Conservation (phyloP, 2,113 vertebrate genomes). For the Narcine bancroftii region DNA sequence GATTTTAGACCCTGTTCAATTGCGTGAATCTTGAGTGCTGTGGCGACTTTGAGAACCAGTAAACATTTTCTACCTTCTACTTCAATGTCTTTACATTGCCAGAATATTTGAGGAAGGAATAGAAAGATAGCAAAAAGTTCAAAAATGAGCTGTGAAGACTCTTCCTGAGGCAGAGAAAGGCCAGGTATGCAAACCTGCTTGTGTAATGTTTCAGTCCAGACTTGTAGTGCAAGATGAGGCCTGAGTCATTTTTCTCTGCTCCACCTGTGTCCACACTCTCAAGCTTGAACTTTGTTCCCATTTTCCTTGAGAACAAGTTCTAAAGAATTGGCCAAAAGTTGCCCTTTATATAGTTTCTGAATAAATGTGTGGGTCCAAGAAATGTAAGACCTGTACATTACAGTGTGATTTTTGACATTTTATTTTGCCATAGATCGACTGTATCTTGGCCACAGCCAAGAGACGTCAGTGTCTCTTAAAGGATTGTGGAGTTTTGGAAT, state of each 20-base stretch:
- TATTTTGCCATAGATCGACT: neutral
- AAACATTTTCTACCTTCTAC: neutral
- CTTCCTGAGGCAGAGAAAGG: neutral
- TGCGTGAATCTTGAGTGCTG: neutral
- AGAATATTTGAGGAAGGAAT: constrained; percentile 6
- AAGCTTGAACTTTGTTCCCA: neutral
- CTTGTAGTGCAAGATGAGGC: neutral
- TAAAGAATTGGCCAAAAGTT: neutral
- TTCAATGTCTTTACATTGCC: neutral
- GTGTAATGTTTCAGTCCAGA: neutral
- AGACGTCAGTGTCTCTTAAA: neutral
- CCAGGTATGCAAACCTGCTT: constrained; percentile 8
- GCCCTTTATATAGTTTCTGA: neutral
- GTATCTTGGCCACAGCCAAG: no score
- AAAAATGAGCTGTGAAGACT: neutral
- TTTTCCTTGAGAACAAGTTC: neutral
- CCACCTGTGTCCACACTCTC: neutral
- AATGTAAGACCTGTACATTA: no score
- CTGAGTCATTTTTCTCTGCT: no score
- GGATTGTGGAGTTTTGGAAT: neutral
- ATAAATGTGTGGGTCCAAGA: no score
- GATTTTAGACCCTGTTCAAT: neutral
- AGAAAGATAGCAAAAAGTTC: neutral
- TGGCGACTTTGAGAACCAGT: neutral
- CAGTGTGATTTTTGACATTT: neutral